A percentile compares a stretch with the other conserved stretches of the same genome.
phyloP scores from a whole-genome alignment of 2,797 vertebrate genomes.

The Danio jaintianensis region DNA sequence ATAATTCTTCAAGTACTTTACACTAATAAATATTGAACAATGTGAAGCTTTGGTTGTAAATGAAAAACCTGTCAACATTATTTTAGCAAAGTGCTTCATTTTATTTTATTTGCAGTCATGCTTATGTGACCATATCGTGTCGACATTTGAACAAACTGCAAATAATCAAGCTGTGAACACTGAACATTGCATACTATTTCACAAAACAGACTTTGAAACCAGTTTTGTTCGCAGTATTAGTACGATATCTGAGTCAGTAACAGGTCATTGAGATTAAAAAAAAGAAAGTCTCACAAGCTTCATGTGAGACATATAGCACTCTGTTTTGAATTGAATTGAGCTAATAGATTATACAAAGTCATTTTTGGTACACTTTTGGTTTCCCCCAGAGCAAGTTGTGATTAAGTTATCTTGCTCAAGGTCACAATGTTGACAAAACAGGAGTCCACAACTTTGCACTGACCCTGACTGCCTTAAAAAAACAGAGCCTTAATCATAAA shows the following conservation, averaged over 20 bases:
- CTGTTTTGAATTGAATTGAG: constrained; percentile 41
- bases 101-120: constrained; percentile 74
- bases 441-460: constrained; percentile 22
- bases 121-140: constrained; percentile 67
- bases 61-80: constrained; percentile 39
- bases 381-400: background rate
- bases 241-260: constrained; percentile 50
- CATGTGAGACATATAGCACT: constrained; percentile 64
- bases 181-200: constrained; percentile 55
- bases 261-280: constrained; percentile 17
- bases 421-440: constrained; percentile 51
- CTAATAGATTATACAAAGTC: constrained; percentile 23
- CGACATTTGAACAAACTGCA: constrained; percentile 67
- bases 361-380: constrained; percentile 29
- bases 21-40: background rate
- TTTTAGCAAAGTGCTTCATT: constrained; percentile 65
- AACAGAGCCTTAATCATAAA: background rate
- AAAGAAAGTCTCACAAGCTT: constrained; percentile 71
- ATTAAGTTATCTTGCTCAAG: constrained; percentile 29
- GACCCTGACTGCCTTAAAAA: constrained; percentile 20
- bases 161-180: constrained; percentile 68
- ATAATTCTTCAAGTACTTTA: background rate
- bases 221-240: constrained; percentile 46
- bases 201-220: constrained; percentile 69
- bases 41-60: background rate